phyloP scores from a whole-genome alignment of 1,140 invertebrate genomes.

The Zelostemma sp. region DNA sequence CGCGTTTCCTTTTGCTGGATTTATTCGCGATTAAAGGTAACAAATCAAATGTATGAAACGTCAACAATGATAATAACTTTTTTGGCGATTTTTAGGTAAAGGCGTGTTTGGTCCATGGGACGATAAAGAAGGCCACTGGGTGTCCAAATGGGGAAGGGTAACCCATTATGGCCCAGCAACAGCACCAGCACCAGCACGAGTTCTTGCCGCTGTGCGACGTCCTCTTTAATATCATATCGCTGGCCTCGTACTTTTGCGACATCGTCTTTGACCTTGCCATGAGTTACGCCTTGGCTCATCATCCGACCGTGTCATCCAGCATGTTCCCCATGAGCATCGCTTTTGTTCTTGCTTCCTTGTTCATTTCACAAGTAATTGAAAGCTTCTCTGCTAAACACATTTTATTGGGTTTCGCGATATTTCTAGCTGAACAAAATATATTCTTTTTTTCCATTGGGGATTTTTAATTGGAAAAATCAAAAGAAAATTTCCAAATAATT shows the following conservation, averaged over 20 bases:
- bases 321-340: slow-evolving; percentile 76
- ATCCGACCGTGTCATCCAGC: slow-evolving; percentile 70
- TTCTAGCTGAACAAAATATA: too few relatives aligned
- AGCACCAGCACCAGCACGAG: slow-evolving; percentile 71
- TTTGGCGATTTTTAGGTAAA: too few relatives aligned
- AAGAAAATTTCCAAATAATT: too few relatives aligned
- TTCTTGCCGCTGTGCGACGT: slow-evolving; percentile 90
- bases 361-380: slow-evolving; percentile 78
- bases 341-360: slow-evolving; percentile 78
- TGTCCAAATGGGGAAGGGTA: slow-evolving; percentile 67
- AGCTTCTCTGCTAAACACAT: not conserved
- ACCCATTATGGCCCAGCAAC: slow-evolving; percentile 68
- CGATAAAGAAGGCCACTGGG: too few relatives aligned
- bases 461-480: too few relatives aligned
- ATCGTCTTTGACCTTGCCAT: slow-evolving; percentile 90
- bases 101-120: slow-evolving; percentile 14
- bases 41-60: too few relatives aligned
- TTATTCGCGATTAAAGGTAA: too few relatives aligned
- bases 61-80: too few relatives aligned
- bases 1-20: not conserved
- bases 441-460: too few relatives aligned
- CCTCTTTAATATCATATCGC: slow-evolving; percentile 90
- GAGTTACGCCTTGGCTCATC: slow-evolving; percentile 83
- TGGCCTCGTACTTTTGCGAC: slow-evolving; percentile 93
- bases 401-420: too few relatives aligned